Evolutionary conservation across 2,888 invertebrate genomes (phyloP).

Genomic region (Ceriagrion tenellum): DNA sequence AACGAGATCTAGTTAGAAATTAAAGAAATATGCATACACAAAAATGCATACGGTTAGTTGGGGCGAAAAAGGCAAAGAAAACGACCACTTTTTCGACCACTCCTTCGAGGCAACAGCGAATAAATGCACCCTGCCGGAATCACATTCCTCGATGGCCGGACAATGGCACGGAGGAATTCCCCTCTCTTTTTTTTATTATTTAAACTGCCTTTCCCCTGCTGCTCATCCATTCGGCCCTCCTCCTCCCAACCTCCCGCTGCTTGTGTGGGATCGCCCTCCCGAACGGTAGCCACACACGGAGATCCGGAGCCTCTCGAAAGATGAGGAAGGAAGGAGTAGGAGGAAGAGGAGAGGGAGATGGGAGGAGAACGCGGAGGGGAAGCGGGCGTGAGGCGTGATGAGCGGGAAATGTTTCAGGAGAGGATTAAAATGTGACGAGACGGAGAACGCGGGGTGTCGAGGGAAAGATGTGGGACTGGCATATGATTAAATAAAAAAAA

Average conservation of each 20-base stretch:
- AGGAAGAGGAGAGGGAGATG: neutral
- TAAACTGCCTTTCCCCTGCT: neutral
- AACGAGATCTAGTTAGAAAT: too few species aligned
- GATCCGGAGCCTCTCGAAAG: neutral
- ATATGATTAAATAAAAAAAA: too few species aligned
- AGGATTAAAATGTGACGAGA: too few species aligned
- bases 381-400: neutral
- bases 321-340: neutral
- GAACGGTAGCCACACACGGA: conserved; percentile 26
- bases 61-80: neutral
- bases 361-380: neutral
- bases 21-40: too few species aligned
- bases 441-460: too few species aligned
- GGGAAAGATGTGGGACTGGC: too few species aligned
- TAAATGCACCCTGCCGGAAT: conserved; percentile 26
- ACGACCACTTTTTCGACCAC: neutral
- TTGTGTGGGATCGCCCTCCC: conserved; percentile 25
- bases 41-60: too few species aligned
- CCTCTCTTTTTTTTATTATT: neutral
- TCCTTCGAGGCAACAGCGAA: neutral
- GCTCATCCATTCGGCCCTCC: neutral
- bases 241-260: neutral
- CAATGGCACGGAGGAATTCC: neutral
- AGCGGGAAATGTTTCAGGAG: neutral
- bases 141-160: conserved; percentile 14